A percentile compares a stretch with the other conserved stretches of the same genome.
phyloP scores from a whole-genome alignment of 2,113 vertebrate species.

The Pantherophis guttatus region DNA sequence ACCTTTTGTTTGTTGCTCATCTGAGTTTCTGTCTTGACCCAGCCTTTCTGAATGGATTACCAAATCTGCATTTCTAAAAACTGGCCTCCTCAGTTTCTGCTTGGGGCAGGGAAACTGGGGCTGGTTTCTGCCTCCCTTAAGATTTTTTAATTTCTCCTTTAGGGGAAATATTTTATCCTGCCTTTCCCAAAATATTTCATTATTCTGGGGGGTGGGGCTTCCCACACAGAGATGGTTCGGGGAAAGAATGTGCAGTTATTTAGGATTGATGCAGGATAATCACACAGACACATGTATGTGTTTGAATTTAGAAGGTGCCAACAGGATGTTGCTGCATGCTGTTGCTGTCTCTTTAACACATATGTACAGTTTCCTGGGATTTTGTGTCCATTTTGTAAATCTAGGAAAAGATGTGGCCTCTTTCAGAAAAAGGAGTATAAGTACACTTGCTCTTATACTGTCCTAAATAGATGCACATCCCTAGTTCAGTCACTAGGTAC shows the following conservation, averaged over 20 bases:
- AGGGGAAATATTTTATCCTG: too few species aligned
- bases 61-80: too few species aligned
- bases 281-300: background rate
- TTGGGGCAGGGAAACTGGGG: too few species aligned
- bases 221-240: background rate
- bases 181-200: too few species aligned
- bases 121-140: too few species aligned
- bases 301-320: background rate
- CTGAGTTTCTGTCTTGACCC: too few species aligned
- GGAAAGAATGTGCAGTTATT: background rate
- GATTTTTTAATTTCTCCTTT: too few species aligned
- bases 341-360: background rate
- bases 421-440: background rate
- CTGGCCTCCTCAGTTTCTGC: too few species aligned
- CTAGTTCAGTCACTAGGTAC: background rate
- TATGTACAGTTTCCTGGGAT: background rate
- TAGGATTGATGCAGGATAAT: background rate
- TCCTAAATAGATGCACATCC: background rate
- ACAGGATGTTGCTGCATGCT: background rate
- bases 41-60: too few species aligned
- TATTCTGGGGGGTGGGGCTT: too few species aligned
- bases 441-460: background rate
- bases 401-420: background rate
- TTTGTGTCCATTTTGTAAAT: background rate
- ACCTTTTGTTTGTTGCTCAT: too few species aligned